Base-by-base conservation (phyloP, 1,140 invertebrate genomes). In the Cherax quadricarinatus region DNA sequence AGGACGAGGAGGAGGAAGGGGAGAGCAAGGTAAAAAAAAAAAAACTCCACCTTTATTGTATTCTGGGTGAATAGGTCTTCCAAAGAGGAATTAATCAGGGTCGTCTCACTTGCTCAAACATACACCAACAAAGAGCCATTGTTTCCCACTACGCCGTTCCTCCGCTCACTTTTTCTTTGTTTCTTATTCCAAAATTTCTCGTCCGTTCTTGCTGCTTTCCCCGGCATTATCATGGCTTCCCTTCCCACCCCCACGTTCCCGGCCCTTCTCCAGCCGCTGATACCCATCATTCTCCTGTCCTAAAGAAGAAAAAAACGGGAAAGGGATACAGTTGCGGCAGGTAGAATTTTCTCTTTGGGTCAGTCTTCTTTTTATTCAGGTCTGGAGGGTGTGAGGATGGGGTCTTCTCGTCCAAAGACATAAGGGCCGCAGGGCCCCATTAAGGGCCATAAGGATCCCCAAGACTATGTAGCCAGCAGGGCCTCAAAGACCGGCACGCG, bases 41-140 rank as follows among this genome's bases (percentile, higher is more conserved):
- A 60, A 83, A 53, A 7, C 10, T 21, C 83, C 41, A 70, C 62
- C 84, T 86, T 86, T 86, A 86, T 86, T 86, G 84, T 86, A 86
- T 86, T 86, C 84, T 73, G 30, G 84, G 84, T 86, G 84, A 86
- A 86, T 86, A 86, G 84, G 84, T 86, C 66, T 86, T 86, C 70
- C 84, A 87, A 78, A 87, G 86, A 87, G 86, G 73, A 78, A 87
- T 75, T 78, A 78, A 87, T 75, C 86, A 87, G 86, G 66, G 82
- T 78, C 51, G 86, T 41, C 70, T 78, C 66, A 87, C 66, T 87
- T 78, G 70, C 66, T 87, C 66, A 87, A 87, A 78, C 86, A 87
- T 78, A 49, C 73, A 30, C 14, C 53, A 78, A 87, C 70, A 78
- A 87, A 87, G 86, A 21, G 6, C 66, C n/a, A 78, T 87, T 87